Conservation (phyloP, 1,140 invertebrate species). For the Drosophila sturtevanti region DNA sequence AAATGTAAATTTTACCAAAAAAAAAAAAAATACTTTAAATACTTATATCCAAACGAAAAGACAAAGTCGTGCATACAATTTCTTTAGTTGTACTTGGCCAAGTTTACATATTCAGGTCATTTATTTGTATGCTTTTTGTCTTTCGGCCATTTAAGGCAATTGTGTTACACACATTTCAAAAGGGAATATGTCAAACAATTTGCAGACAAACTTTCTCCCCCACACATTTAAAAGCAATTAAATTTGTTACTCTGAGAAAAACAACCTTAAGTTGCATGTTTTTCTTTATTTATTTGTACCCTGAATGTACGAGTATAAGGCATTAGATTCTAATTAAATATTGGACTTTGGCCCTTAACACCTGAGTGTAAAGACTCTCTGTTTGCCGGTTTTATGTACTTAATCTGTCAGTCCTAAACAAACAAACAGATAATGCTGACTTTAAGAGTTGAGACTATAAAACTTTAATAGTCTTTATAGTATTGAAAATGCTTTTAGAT, state of each 20-base stretch:
- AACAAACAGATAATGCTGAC: no score
- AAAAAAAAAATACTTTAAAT: background rate
- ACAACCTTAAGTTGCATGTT: background rate
- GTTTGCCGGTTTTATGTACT: no score
- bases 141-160: background rate
- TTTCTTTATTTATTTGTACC: background rate
- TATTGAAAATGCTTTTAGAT: no score
- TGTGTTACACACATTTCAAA: background rate
- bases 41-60: no score
- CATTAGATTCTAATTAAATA: no score
- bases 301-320: background rate
- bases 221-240: background rate
- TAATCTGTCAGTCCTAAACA: no score
- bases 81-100: background rate
- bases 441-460: no score
- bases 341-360: no score
- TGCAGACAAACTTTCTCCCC: background rate
- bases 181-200: constrained; percentile 7
- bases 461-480: no score
- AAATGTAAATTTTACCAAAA: background rate
- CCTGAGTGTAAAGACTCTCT: no score
- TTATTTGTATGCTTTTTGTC: background rate
- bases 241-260: background rate
- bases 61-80: background rate
- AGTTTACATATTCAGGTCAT: background rate